Evolutionary conservation across 2,797 vertebrate genomes (phyloP).

Genomic region (Synaphobranchus kaupii): DNA sequence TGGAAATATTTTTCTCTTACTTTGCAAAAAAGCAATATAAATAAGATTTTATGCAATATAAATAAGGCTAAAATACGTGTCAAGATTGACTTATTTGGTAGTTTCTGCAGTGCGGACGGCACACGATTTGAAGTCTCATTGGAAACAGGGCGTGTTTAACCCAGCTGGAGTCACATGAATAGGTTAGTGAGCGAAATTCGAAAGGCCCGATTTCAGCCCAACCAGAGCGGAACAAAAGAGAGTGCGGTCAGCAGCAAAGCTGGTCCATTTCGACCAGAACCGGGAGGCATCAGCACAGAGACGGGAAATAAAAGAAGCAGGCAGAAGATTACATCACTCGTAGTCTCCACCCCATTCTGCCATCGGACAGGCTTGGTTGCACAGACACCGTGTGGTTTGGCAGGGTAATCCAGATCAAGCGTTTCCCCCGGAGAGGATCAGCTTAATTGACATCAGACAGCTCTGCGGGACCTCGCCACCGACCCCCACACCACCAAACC

Average conservation of each 20-base stretch:
- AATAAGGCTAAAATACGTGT: too few species aligned
- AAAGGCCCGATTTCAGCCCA: neutral
- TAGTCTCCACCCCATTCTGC: neutral
- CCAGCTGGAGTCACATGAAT: neutral
- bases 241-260: neutral
- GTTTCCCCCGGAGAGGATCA: neutral
- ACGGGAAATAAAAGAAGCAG: neutral
- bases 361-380: neutral
- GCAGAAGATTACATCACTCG: neutral
- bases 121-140: neutral
- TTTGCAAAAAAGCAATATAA: too few species aligned
- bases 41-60: too few species aligned
- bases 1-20: too few species aligned
- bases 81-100: neutral
- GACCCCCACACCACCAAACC: neutral
- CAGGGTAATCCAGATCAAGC: conserved; percentile 15
- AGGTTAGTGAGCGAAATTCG: neutral
- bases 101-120: too few species aligned
- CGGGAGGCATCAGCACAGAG: neutral
- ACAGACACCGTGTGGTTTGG: neutral
- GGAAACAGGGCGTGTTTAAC: neutral
- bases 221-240: neutral
- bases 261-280: neutral
- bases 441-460: neutral
- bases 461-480: neutral